Conservation (phyloP, 2,797 vertebrate genomes). For the Emydoidea blandingii region DNA sequence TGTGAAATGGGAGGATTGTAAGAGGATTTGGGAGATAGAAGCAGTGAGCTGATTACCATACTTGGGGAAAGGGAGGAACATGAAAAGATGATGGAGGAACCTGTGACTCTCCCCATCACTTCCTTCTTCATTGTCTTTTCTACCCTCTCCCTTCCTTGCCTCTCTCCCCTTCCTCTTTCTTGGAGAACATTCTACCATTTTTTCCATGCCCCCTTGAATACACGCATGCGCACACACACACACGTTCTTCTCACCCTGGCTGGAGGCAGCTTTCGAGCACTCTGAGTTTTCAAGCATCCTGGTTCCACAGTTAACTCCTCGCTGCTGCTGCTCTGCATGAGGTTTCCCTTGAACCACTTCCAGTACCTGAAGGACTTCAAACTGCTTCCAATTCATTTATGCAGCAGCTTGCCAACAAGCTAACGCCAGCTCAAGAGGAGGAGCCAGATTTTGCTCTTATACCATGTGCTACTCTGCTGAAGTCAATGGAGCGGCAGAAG, state of each 20-base stretch:
- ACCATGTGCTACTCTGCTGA: neutral
- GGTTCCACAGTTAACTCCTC: neutral
- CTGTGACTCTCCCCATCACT: fast-evolving
- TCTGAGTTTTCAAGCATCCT: neutral
- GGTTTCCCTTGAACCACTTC: neutral
- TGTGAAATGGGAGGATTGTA: neutral
- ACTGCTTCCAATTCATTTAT: neutral
- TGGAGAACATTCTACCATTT: neutral
- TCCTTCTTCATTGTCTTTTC: neutral
- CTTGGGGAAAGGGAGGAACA: neutral
- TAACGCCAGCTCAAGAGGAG: neutral
- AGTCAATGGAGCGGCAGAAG: neutral
- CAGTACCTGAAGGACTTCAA: neutral
- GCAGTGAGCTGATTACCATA: fast-evolving
- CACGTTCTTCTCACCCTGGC: neutral
- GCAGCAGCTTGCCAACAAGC: neutral
- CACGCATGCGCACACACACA: neutral
- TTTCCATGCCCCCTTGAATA: neutral
- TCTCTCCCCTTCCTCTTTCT: neutral
- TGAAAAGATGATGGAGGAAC: neutral
- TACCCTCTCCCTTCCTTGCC: neutral
- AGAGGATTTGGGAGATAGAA: constrained; percentile 34
- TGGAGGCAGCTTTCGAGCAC: neutral
- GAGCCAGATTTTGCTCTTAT: neutral
- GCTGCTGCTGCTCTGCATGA: neutral